Base-by-base conservation (phyloP, 2,797 vertebrate genomes). In the Sebastes variabilis region DNA sequence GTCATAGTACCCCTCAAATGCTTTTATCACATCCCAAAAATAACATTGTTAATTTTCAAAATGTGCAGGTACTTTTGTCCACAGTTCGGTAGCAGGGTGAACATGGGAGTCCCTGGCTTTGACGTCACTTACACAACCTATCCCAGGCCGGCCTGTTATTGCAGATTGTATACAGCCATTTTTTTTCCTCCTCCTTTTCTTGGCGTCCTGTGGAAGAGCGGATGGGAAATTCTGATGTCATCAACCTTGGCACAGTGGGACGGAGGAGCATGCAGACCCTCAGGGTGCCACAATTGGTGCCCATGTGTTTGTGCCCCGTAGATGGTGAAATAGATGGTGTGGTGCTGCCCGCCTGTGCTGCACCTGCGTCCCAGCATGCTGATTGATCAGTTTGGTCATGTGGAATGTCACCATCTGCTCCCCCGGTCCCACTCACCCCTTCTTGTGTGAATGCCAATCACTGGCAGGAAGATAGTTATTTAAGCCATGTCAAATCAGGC, bases 301-400 rank as follows among this genome's bases (percentile, higher is more conserved):
- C 97, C 96, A 96, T 98, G 98, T 98, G 97, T 98, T 97, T 97
- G 97, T 98, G 97, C 97, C 97, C 97, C 92, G 95, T 98, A 98
- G 98, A 98, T 97, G 98, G 97, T 97, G 97, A 98, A 98, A 93
- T 92, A 90, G 91, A 98, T 97, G 97, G 97, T 97, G 97, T 96
- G 96, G 97, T 95, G 97, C 97, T 97, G 96, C 96, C 97, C 96
- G 97, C 96, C 98, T 99, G 98, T 95, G 96, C 95, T 97, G 97
- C 98, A 99, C 98, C 98, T 99, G 98, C 96, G 97, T 96, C 97
- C 96, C 97, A 97, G 97, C 87, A 96, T 95, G 97, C 97, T 98
- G 98, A 99, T 98, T 97, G 98, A 99, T 99, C 97, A 98, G 97
- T 98, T 97, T 98, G 98, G 97, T 99, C 98, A 98, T 99, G 98